Evolutionary conservation across 2,113 vertebrate species (phyloP).

Genomic region (Anseranas semipalmata): DNA sequence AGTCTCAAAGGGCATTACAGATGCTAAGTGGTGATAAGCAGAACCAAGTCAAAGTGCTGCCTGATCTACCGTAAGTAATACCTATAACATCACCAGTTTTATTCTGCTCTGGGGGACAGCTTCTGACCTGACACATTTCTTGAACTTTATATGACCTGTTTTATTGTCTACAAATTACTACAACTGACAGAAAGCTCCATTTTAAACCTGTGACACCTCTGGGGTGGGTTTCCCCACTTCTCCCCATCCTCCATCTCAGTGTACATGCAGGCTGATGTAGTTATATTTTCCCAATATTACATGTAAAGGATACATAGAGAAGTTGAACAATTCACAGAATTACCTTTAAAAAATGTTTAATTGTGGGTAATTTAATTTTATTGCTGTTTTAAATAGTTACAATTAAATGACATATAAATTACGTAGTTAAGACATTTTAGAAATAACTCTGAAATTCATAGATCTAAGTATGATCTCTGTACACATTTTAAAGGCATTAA

Average conservation of each 20-base stretch:
- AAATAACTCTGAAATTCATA: neutral
- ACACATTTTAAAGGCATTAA: neutral
- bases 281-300: conserved; percentile 6
- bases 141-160: conserved; percentile 73
- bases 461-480: neutral
- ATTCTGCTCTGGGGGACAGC: conserved; percentile 71
- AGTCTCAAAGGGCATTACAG: conserved; percentile 76
- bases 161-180: conserved; percentile 67
- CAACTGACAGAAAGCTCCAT: conserved; percentile 57
- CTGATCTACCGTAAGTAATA: conserved; percentile 84
- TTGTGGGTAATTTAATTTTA: neutral
- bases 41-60: conserved; percentile 74
- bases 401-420: neutral
- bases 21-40: conserved; percentile 79
- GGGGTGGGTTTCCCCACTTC: neutral
- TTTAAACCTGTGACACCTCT: conserved; percentile 51
- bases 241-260: neutral
- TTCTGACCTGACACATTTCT: conserved; percentile 72
- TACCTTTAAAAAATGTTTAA: conserved; percentile 4
- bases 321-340: conserved; percentile 11
- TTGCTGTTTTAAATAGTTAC: neutral
- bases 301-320: neutral
- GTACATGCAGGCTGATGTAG: neutral
- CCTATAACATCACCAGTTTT: conserved; percentile 64
- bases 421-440: neutral